Evolutionary conservation across 2,113 vertebrate species (phyloP).

Genomic region (Rhinolophus ferrumequinum): DNA sequence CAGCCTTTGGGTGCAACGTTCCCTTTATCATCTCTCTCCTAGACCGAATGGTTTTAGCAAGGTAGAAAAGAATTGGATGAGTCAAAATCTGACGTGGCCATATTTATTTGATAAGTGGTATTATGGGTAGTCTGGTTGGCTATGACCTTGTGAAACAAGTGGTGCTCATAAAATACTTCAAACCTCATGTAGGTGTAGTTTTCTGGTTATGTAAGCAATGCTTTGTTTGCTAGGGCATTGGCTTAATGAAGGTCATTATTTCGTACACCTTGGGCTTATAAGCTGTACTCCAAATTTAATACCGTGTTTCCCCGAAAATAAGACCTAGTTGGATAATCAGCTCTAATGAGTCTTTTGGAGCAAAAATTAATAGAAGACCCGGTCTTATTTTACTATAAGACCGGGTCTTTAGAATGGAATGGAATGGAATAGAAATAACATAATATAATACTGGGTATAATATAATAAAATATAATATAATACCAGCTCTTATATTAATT

Average conservation of each 20-base stretch:
- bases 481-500: no score
- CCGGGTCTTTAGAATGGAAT: no score
- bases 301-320: no score
- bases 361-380: no score
- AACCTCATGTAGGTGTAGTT: conserved; percentile 71
- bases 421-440: no score
- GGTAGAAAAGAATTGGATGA: conserved; percentile 43
- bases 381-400: no score
- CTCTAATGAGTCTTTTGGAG: no score
- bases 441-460: no score
- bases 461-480: no score
- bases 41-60: neutral
- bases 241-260: conserved; percentile 77
- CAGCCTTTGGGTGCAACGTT: neutral
- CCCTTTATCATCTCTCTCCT: neutral
- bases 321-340: no score
- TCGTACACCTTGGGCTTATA: conserved; percentile 75
- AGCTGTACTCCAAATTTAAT: conserved; percentile 80
- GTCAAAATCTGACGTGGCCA: conserved; percentile 42
- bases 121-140: conserved; percentile 45
- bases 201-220: conserved; percentile 72
- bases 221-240: conserved; percentile 74
- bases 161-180: conserved; percentile 65
- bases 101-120: conserved; percentile 64
- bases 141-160: conserved; percentile 61